Percentiles rank a stretch among this genome's conserved stretches.
Conservation (phyloP, 2,797 vertebrate species). For the Orestias chungarensis region DNA sequence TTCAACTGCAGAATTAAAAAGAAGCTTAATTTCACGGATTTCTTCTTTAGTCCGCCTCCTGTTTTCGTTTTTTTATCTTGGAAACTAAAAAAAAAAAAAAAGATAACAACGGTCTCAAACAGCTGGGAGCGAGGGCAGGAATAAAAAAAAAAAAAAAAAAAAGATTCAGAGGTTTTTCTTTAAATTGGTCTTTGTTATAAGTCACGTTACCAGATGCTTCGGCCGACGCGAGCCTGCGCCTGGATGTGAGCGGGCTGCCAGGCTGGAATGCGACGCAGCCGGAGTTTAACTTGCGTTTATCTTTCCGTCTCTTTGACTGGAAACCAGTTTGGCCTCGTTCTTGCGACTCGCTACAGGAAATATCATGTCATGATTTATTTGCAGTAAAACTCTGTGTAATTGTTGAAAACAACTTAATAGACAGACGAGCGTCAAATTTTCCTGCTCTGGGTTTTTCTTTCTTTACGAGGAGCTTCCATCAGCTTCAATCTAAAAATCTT, state of each 20-base stretch:
- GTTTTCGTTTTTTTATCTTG: background rate
- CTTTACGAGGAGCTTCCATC: background rate
- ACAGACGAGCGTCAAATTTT: background rate
- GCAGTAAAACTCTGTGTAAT: background rate
- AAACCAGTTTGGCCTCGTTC: background rate
- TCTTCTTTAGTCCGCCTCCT: background rate
- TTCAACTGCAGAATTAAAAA: conserved; percentile 5
- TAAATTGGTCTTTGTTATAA: background rate
- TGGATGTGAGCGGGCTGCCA: conserved; percentile 8
- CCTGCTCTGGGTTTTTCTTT: background rate
- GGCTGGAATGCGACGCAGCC: conserved; percentile 16
- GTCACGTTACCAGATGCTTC: background rate
- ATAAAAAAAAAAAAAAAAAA: background rate
- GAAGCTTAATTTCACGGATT: background rate
- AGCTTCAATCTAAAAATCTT: background rate
- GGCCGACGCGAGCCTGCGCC: too few species aligned
- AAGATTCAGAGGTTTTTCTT: background rate
- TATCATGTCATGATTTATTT: too few species aligned
- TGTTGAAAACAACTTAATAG: background rate
- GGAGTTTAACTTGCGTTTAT: too few species aligned
- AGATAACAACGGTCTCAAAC: too few species aligned
- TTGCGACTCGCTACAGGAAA: too few species aligned
- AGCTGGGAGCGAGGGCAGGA: background rate
- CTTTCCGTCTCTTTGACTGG: too few species aligned
- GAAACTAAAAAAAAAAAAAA: background rate